Conservation (phyloP, 2,888 invertebrate species). For the Bursaphelenchus okinawaensis region DNA sequence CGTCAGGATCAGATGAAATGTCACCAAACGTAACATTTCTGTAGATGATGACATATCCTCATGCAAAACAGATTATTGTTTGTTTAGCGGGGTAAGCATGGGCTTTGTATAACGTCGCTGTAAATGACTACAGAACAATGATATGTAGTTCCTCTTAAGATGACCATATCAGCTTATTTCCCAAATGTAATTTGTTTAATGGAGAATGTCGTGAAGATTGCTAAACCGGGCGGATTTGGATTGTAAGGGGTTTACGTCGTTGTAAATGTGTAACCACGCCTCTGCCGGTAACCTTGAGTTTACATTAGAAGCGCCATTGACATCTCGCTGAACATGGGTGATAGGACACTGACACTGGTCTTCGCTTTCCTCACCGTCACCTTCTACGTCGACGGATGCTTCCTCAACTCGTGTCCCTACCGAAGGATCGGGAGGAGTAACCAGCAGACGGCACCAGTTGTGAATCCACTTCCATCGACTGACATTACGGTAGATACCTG, state of each 20-base stretch:
- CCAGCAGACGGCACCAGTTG: conserved; percentile 22
- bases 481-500: conserved; percentile 2
- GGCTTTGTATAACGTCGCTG: too few relatives aligned
- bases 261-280: not conserved
- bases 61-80: too few relatives aligned
- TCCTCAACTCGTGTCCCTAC: conserved; percentile 53
- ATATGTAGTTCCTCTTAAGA: not conserved
- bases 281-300: not conserved
- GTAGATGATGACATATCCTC: too few relatives aligned
- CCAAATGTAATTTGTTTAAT: not conserved
- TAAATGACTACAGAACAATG: not conserved
- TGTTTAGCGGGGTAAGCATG: too few relatives aligned
- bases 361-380: conserved; percentile 12
- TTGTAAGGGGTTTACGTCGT: not conserved
- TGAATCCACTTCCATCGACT: not conserved
- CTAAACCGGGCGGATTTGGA: not conserved
- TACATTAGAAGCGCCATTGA: not conserved
- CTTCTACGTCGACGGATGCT: conserved; percentile 30
- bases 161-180: not conserved
- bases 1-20: too few relatives aligned
- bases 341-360: not conserved
- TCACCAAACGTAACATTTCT: too few relatives aligned
- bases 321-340: not conserved
- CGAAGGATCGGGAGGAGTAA: conserved; percentile 42
- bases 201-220: not conserved